Conservation (phyloP, 2,888 invertebrate genomes). For the Patella depressa region DNA sequence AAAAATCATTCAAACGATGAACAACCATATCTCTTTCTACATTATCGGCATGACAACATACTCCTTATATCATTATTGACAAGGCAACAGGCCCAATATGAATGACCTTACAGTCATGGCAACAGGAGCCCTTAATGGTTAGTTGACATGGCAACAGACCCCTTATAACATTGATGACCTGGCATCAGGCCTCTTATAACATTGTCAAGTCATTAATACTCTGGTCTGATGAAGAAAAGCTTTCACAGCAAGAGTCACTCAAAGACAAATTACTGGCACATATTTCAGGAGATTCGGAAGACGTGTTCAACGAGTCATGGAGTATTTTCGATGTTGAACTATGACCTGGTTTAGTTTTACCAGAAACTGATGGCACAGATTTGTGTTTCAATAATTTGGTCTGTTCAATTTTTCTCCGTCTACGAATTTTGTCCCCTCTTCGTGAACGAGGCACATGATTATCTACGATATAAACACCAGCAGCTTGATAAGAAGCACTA, state of each 20-base stretch:
- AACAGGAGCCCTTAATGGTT: no score
- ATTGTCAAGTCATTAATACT: constrained; percentile 24
- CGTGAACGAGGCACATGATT: background rate
- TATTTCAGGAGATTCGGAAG: constrained; percentile 5
- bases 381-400: background rate
- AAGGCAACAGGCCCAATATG: no score
- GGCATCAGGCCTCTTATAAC: constrained; percentile 15
- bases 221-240: constrained; percentile 37
- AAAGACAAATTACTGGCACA: constrained; percentile 29
- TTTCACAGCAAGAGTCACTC: constrained; percentile 49
- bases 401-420: background rate
- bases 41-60: no score
- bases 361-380: background rate
- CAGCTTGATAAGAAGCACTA: background rate
- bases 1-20: no score
- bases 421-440: constrained; percentile 1
- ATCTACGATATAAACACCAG: background rate
- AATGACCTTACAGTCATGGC: no score
- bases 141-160: background rate
- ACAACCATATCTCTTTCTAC: no score
- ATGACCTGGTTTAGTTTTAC: background rate
- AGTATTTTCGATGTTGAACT: background rate
- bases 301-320: background rate
- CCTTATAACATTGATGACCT: background rate
- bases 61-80: no score